These are phyloP conservation scores for Camponotus vicinus DNA, from an alignment of 1,140 invertebrate species.

Conservation along the genomic window DNA sequence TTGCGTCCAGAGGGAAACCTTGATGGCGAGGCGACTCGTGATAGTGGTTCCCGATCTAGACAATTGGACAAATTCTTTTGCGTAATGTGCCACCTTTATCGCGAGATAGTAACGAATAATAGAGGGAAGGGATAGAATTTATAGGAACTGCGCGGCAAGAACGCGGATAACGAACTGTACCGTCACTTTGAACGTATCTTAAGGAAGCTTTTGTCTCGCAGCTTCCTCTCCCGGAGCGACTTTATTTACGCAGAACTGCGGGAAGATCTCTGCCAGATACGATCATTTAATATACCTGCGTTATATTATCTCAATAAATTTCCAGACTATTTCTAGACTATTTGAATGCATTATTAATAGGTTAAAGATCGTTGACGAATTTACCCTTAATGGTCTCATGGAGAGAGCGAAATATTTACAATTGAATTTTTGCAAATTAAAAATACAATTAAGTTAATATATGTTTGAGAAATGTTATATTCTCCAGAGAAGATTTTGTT, in stretches of 20 bases:
- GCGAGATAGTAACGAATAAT: conserved; percentile 43
- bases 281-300: conserved; percentile 2
- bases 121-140: conserved; percentile 19
- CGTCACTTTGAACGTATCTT: conserved; percentile 14
- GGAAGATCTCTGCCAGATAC: conserved; percentile 2
- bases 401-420: neutral
- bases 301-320: conserved; percentile 26
- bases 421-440: neutral
- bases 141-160: conserved; percentile 13
- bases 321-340: neutral
- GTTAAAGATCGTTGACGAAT: neutral
- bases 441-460: neutral
- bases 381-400: neutral
- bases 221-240: neutral
- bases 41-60: conserved; percentile 49
- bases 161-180: conserved; percentile 37
- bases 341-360: conserved; percentile 5
- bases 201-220: conserved; percentile 44
- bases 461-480: neutral
- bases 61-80: conserved; percentile 58
- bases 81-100: conserved; percentile 52
- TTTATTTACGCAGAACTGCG: conserved; percentile 35
- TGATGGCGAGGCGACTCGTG: conserved; percentile 38
- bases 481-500: neutral
- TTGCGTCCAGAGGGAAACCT: conserved; percentile 35